These are phyloP conservation scores for Lepus oiostolus DNA, from an alignment of 2,797 vertebrate species.

Conservation along the genomic window DNA sequence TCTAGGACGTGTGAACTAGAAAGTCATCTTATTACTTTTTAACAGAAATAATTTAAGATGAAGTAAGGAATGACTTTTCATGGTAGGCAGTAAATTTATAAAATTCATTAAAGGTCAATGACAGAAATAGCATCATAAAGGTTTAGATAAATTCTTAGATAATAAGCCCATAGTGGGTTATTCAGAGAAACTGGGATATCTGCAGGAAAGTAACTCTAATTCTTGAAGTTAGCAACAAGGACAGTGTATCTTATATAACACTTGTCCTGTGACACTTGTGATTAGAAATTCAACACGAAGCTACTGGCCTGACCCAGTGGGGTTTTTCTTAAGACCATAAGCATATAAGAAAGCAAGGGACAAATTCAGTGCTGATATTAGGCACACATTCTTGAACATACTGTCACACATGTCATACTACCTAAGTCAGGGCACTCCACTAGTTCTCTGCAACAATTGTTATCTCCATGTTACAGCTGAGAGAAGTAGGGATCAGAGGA, in stretches of 20 bases:
- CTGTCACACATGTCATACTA: not conserved
- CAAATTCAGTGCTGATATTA: not conserved
- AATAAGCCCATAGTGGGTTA: constrained; percentile 56
- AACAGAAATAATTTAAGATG: constrained; percentile 38
- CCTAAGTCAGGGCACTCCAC: not conserved
- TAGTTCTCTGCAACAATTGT: not conserved
- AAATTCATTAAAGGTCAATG: constrained; percentile 64
- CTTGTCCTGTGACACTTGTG: constrained; percentile 23
- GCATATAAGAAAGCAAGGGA: not conserved
- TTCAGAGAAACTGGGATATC: constrained; percentile 61
- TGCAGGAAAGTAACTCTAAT: constrained; percentile 56
- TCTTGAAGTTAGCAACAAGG: constrained; percentile 57
- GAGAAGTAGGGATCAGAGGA: not conserved
- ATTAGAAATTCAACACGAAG: constrained; percentile 37
- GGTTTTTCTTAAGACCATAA: not conserved
- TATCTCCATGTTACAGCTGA: not conserved
- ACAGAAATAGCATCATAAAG: constrained; percentile 61
- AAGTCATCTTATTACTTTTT: constrained; percentile 55
- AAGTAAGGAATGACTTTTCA: constrained; percentile 55
- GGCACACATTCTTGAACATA: not conserved
- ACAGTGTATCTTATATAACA: constrained; percentile 42
- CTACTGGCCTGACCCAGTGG: not conserved
- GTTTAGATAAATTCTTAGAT: constrained; percentile 64
- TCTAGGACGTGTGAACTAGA: constrained; percentile 38
- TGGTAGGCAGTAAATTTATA: constrained; percentile 44